phyloP scores from a whole-genome alignment of 2,113 vertebrate species.

The Tachycineta bicolor region DNA sequence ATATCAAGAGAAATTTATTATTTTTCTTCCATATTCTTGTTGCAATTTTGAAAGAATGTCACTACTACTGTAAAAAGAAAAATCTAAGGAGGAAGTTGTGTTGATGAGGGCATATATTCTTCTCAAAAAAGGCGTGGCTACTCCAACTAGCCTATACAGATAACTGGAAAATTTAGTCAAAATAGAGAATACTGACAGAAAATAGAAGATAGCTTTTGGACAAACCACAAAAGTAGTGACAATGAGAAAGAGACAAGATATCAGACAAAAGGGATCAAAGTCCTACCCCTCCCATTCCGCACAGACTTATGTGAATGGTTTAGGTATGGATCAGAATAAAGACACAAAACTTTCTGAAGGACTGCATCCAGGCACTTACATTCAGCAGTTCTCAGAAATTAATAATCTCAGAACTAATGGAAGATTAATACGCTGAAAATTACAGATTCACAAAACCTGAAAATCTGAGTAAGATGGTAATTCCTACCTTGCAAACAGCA shows the following conservation, averaged over 20 bases:
- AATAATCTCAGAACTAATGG: neutral
- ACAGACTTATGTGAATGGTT: neutral
- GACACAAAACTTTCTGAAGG: neutral
- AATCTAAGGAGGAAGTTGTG: neutral
- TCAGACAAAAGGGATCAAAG: neutral
- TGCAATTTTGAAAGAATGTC: neutral
- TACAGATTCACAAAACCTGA: neutral
- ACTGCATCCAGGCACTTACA: neutral
- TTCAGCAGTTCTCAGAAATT: neutral
- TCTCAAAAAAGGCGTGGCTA: neutral
- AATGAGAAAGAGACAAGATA: neutral
- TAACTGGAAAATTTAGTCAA: neutral
- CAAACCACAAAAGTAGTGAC: neutral
- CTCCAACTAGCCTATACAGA: neutral
- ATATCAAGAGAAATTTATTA: neutral
- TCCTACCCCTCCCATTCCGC: neutral
- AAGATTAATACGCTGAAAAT: neutral
- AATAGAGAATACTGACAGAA: neutral
- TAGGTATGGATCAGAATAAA: neutral
- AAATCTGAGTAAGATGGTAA: neutral
- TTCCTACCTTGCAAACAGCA: neutral
- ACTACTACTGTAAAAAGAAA: neutral
- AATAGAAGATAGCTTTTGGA: neutral
- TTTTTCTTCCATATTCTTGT: neutral
- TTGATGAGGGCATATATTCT: neutral